Evolutionary conservation across 2,797 vertebrate genomes (phyloP).

Genomic region (Huso huso): DNA sequence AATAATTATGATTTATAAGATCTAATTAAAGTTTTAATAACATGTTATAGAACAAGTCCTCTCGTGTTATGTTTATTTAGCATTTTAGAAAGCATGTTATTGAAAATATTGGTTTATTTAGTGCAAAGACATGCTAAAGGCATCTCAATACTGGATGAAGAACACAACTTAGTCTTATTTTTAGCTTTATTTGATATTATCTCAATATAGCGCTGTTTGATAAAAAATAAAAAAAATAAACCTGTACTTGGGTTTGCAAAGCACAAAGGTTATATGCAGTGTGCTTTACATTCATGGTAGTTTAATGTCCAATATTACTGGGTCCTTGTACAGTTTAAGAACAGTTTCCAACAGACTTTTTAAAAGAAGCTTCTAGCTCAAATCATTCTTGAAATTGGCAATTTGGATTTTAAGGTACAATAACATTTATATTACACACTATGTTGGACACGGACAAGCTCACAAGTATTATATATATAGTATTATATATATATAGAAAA

Average conservation of each 20-base stretch:
- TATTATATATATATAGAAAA: neutral
- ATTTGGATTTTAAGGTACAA: neutral
- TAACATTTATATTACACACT: neutral
- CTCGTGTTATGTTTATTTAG: conserved; percentile 42
- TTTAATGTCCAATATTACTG: no score
- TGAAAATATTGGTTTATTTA: conserved; percentile 55
- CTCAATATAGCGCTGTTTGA: no score
- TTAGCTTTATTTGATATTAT: no score
- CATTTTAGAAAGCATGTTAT: conserved; percentile 59
- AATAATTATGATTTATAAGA: conserved; percentile 21
- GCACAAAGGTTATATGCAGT: no score
- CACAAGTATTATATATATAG: neutral
- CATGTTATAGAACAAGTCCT: conserved; percentile 43
- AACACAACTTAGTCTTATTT: no score
- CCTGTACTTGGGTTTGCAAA: no score
- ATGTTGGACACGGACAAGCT: neutral
- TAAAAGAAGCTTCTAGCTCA: conserved; percentile 1
- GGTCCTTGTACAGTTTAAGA: no score
- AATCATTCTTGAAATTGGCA: conserved; percentile 6
- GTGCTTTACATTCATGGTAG: no score
- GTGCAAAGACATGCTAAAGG: conserved; percentile 46
- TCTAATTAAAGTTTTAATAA: conserved; percentile 58
- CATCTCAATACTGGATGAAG: no score
- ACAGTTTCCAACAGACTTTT: no score
- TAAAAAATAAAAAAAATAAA: no score